These are phyloP conservation scores for Scrobipalpa costella DNA, from an alignment of 2,888 invertebrate genomes.

Conservation along the genomic window DNA sequence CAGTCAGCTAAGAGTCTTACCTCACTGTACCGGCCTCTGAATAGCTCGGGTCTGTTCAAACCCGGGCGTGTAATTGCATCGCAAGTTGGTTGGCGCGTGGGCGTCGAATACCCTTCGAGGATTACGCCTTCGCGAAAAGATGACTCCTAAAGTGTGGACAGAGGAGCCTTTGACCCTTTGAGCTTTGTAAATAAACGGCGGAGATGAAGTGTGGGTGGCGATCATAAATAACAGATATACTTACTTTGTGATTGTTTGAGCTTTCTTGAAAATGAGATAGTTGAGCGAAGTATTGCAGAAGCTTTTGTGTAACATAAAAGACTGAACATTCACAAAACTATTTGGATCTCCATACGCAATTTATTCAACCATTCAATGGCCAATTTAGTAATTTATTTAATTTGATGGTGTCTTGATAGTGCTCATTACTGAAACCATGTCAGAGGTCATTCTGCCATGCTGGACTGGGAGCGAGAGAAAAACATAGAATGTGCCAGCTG, in stretches of 20 bases:
- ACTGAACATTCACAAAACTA: no score
- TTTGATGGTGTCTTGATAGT: no score
- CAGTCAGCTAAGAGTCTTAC: background rate
- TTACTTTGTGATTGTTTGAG: background rate
- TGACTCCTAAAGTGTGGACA: conserved; percentile 1
- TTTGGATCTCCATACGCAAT: no score
- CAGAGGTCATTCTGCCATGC: no score
- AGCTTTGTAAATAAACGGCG: background rate
- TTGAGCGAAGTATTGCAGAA: background rate
- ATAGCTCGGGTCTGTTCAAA: background rate
- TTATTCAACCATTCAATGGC: no score
- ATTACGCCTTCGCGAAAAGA: conserved; percentile 18
- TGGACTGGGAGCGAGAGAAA: no score
- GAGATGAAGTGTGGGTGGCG: background rate
- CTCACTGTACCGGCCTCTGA: background rate
- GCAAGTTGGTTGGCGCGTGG: conserved; percentile 43
- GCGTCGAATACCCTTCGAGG: conserved; percentile 37
- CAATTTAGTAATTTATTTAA: no score
- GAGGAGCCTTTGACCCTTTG: conserved; percentile 9
- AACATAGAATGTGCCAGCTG: no score
- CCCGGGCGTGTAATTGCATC: conserved; percentile 44
- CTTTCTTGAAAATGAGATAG: no score
- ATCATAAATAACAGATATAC: conserved; percentile 3
- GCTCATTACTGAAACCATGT: no score
- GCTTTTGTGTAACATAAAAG: background rate